Percentiles rank a stretch among this genome's conserved stretches.
Conservation (phyloP, 2,888 invertebrate genomes). For the Dryococelus australis region DNA sequence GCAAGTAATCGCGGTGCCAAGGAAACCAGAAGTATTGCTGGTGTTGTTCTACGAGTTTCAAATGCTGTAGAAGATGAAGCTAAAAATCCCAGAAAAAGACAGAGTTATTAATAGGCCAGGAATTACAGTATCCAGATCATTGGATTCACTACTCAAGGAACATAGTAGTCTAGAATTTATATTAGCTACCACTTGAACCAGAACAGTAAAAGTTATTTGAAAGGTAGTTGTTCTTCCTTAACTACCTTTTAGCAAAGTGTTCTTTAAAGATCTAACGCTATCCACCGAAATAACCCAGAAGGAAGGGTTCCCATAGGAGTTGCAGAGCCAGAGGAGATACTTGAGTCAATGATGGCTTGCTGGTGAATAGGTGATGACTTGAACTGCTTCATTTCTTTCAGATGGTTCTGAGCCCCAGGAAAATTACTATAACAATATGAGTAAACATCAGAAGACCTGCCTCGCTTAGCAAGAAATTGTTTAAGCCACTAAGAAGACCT, state of each 20-base stretch:
- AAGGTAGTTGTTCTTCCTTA: constrained; percentile 47
- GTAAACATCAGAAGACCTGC: too few species aligned
- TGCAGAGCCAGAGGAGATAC: constrained; percentile 52
- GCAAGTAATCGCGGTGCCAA: constrained; percentile 50
- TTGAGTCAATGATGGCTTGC: not conserved
- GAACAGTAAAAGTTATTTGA: too few species aligned
- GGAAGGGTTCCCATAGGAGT: constrained; percentile 52
- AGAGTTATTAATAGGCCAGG: constrained; percentile 52
- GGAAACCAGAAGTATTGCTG: constrained; percentile 48
- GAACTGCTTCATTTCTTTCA: too few species aligned
- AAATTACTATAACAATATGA: too few species aligned
- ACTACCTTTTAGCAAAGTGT: constrained; percentile 50
- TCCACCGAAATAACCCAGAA: constrained; percentile 55
- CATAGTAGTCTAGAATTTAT: constrained; percentile 53
- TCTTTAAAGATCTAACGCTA: constrained; percentile 53
- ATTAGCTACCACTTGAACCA: constrained; percentile 52
- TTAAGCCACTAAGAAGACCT: too few species aligned
- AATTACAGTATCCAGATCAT: constrained; percentile 47
- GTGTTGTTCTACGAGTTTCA: constrained; percentile 48
- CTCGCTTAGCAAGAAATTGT: too few species aligned
- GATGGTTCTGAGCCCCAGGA: too few species aligned
- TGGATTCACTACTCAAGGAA: constrained; percentile 44
- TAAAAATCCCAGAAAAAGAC: constrained; percentile 42
- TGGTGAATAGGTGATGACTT: too few species aligned
- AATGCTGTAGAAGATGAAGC: constrained; percentile 47